Percentiles rank a stretch among this genome's conserved stretches.
These are phyloP conservation scores for Lontra canadensis DNA, from an alignment of 2,113 vertebrate species.

Conservation along the genomic window DNA sequence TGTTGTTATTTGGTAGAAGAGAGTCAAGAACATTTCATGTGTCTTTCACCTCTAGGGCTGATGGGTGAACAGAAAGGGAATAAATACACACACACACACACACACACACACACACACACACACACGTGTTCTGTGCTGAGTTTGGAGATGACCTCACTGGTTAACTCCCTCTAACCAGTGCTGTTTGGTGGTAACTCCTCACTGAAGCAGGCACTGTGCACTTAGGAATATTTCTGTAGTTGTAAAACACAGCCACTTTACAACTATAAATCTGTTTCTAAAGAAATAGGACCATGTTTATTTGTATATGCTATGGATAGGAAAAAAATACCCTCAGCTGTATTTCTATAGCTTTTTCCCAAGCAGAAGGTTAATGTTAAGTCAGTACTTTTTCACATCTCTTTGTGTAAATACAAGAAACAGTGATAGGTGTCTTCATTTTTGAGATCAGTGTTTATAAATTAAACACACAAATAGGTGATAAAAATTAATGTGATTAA, in stretches of 20 bases:
- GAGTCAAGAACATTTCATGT: not conserved
- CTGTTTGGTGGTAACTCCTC: not conserved
- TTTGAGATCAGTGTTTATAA: conserved; percentile 73
- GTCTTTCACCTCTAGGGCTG: not conserved
- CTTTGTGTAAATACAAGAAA: conserved; percentile 43
- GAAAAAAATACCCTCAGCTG: not conserved
- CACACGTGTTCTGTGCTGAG: not conserved
- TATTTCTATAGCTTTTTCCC: conserved; percentile 19
- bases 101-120: too few species aligned
- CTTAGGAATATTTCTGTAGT: not conserved
- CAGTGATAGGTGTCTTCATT: not conserved
- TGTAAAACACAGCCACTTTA: not conserved
- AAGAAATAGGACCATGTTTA: conserved; percentile 32
- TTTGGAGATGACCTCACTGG: not conserved
- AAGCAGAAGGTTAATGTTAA: not conserved
- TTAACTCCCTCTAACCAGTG: not conserved
- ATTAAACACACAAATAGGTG: conserved; percentile 42
- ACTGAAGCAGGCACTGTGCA: not conserved
- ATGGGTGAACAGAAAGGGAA: not conserved
- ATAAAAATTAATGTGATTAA: conserved; percentile 64
- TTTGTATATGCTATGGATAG: conserved; percentile 24
- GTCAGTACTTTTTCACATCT: conserved; percentile 33
- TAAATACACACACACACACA: not conserved
- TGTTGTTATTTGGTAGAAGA: not conserved
- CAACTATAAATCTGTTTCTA: not conserved